These are phyloP conservation scores for Machaerirhynchus nigripectus DNA, from an alignment of 2,113 vertebrate genomes.

Conservation along the genomic window DNA sequence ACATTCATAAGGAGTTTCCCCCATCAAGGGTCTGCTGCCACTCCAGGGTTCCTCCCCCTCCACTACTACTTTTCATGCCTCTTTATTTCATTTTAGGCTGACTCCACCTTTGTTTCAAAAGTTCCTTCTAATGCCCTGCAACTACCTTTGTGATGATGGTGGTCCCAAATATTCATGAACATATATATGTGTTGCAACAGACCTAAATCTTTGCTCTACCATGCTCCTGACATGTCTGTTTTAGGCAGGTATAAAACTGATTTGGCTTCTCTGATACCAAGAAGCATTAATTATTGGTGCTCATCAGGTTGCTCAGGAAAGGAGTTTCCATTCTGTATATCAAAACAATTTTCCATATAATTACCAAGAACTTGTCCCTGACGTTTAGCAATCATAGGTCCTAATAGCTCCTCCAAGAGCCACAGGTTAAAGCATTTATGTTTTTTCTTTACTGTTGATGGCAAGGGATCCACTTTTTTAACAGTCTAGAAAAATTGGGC, in stretches of 20 bases:
- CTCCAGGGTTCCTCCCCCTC: not conserved
- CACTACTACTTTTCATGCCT: not conserved
- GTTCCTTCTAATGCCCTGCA: not conserved
- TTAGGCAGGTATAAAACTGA: not conserved
- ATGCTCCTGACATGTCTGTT: rapidly evolving
- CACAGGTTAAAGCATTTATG: not conserved
- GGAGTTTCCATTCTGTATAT: not conserved
- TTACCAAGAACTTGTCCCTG: not conserved
- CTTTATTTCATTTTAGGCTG: not conserved
- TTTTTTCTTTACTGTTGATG: not conserved
- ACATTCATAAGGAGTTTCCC: rapidly evolving
- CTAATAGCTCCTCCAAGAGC: not conserved
- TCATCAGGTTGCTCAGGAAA: not conserved
- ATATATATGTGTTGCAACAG: not conserved
- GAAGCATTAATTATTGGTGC: not conserved
- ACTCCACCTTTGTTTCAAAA: not conserved
- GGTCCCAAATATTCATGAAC: not conserved
- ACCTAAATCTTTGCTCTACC: not conserved
- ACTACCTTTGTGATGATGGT: not conserved
- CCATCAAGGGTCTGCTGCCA: not conserved
- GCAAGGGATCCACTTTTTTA: not conserved
- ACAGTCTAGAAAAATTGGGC: not conserved
- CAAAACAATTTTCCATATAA: not conserved
- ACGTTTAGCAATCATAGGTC: not conserved
- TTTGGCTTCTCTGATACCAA: not conserved